Evolutionary conservation across 2,113 vertebrate species (phyloP).

Genomic region (Brachypodius melanocephalos): DNA sequence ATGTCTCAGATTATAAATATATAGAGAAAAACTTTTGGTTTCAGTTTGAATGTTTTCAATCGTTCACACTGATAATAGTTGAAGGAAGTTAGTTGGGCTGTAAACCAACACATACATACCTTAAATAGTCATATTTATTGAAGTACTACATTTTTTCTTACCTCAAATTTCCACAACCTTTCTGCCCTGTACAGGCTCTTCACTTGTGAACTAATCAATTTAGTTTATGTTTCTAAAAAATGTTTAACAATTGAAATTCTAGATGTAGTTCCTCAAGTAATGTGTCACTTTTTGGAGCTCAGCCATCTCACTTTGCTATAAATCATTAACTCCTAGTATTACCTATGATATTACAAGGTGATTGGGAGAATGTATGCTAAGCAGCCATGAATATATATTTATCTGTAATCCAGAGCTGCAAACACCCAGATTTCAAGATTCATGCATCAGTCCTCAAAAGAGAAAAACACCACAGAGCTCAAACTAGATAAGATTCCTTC

Average conservation of each 20-base stretch:
- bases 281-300: neutral
- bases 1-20: neutral
- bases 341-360: accelerated
- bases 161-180: neutral
- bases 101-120: neutral
- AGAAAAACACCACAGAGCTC: neutral
- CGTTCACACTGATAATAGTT: neutral
- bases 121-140: neutral
- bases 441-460: neutral
- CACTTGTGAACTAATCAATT: neutral
- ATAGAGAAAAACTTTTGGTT: no score
- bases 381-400: neutral
- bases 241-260: neutral
- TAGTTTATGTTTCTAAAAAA: neutral
- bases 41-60: no score
- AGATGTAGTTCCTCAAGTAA: neutral
- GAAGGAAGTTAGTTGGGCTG: neutral
- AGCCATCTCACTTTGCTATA: neutral
- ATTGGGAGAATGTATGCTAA: neutral
- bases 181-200: neutral
- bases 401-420: neutral
- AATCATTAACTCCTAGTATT: neutral
- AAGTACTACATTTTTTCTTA: neutral
- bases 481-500: neutral
- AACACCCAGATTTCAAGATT: neutral